Percentiles rank a stretch among this genome's conserved stretches.
These are phyloP conservation scores for Hapalemur alaotrensis DNA, from an alignment of 2,797 vertebrate species.

Conservation along the genomic window DNA sequence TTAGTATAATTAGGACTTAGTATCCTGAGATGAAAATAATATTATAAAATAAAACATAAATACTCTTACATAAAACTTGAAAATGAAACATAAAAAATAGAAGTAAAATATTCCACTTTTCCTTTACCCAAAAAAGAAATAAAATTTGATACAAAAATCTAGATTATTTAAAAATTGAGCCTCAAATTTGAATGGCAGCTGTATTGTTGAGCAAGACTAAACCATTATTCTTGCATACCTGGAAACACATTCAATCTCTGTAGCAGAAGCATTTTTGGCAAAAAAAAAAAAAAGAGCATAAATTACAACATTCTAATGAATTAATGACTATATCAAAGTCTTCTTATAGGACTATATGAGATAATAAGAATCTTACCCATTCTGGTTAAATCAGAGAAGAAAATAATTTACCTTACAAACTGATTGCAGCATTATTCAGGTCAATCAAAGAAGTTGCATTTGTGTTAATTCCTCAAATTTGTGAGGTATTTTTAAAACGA, in stretches of 20 bases:
- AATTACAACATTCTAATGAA: not conserved
- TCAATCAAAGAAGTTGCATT: not conserved
- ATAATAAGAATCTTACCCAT: not conserved
- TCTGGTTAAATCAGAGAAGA: not conserved
- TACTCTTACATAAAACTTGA: not conserved
- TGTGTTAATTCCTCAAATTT: not conserved
- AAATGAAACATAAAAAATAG: not conserved
- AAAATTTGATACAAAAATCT: not conserved
- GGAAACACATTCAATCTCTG: not conserved
- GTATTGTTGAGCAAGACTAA: not conserved
- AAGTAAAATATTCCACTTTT: not conserved
- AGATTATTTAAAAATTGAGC: constrained; percentile 18
- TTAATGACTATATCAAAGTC: not conserved
- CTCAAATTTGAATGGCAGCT: not conserved
- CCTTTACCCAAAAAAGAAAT: not conserved
- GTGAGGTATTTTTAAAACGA: not conserved
- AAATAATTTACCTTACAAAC: not conserved
- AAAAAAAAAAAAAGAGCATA: not conserved
- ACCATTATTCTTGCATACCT: not conserved
- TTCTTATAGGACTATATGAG: not conserved
- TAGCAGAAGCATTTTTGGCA: not conserved
- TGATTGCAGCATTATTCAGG: not conserved
- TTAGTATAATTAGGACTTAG: not conserved
- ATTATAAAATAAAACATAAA: constrained; percentile 17
- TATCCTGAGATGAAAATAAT: not conserved